A percentile compares a stretch with the other conserved stretches of the same genome.
Evolutionary conservation across 2,113 vertebrate species (phyloP).

Genomic region (Tupaia chinensis): DNA sequence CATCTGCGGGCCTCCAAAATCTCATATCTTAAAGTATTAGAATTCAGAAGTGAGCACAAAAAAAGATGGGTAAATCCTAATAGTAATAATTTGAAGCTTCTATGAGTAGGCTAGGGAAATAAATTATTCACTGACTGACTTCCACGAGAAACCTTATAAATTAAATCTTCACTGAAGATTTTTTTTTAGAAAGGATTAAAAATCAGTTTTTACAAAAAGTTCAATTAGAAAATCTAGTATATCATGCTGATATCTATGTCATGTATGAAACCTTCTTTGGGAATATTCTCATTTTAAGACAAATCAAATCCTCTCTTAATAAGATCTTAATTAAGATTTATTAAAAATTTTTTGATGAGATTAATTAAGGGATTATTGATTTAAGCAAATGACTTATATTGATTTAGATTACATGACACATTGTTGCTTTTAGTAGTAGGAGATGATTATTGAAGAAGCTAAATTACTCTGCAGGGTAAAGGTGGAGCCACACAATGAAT

Average conservation of each 20-base stretch:
- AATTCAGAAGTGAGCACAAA: not conserved
- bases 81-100: conserved; percentile 31
- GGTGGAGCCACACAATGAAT: conserved; percentile 66
- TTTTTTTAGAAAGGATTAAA: conserved; percentile 40
- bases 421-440: conserved; percentile 60
- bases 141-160: conserved; percentile 53
- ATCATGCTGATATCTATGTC: conserved; percentile 32
- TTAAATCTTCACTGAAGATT: conserved; percentile 38
- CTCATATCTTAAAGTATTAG: conserved; percentile 6
- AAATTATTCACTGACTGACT: conserved; percentile 53
- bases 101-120: not conserved
- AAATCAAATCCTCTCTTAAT: conserved; percentile 64
- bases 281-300: conserved; percentile 62
- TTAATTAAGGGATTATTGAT: conserved; percentile 73
- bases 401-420: conserved; percentile 67
- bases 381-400: conserved; percentile 73
- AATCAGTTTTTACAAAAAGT: conserved; percentile 57
- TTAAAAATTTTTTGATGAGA: conserved; percentile 66
- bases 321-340: conserved; percentile 71
- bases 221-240: conserved; percentile 66
- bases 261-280: conserved; percentile 54
- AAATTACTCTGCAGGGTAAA: conserved; percentile 69
- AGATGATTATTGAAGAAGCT: conserved; percentile 69
- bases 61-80: not conserved
- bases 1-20: not conserved